Evolutionary conservation across 2,797 vertebrate genomes (phyloP), one percentile per base, ranked within the genome.

Genomic region (Phoxinus dragarum): DNA sequence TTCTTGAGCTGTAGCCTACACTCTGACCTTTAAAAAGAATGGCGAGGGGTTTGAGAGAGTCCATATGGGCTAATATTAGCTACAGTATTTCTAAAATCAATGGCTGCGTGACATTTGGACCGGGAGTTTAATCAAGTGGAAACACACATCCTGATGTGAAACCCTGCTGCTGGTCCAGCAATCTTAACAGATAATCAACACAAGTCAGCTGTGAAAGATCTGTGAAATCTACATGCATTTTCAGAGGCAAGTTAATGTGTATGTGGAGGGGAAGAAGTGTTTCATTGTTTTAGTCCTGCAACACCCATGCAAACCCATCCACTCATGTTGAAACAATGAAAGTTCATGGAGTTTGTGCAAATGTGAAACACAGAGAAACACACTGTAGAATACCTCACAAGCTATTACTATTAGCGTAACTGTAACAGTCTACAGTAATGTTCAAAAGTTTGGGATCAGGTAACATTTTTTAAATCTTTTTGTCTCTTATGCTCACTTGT

Each of bases 91-190:
- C 68, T 47, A 69, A 42, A 86, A 74, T 75, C 84, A 89, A 81
- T 69, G 69, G 40, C 34, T 54, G 71, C 52, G 72, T 89, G 82
- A 86, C 87, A 88, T 87, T 89, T 86, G 80, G 10, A 85, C 56
- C 47, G 72, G 78, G 66, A 82, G 49, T 74, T 71, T 80, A 84
- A 84, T 86, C 80, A 82, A 66, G 31, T 52, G 84, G 6, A 64
- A 92, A 92, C 90, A 92, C 89, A 92, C 91, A 91, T 93, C 92
- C 93, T 93, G 90, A 34, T 80, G 86, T 86, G 54, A 54, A 86
- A 75, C 84, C 68, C 81, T 76, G 80, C 31, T 21, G 82, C 61
- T 27, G 44, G 59, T 68, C 67, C 42, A 78, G 75, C 71, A 82
- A 71, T 77, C 84, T 54, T 81, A 82, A 89, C 88, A 69, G 80